A percentile compares a stretch with the other conserved stretches of the same genome.
These are phyloP conservation scores for Istiophorus platypterus DNA, from an alignment of 2,113 vertebrate genomes.

Conservation along the genomic window DNA sequence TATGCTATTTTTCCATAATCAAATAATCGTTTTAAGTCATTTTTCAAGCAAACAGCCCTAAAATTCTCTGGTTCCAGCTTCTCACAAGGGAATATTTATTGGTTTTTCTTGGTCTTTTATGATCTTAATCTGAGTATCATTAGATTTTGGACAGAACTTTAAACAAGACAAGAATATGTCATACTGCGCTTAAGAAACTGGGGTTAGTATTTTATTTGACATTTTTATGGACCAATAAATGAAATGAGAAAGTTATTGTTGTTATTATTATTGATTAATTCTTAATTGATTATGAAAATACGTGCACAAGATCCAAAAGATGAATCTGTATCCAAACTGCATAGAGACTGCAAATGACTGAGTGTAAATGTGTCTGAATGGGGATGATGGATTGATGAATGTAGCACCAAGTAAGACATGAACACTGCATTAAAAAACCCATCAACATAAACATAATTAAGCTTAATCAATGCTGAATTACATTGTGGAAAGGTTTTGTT, in stretches of 20 bases:
- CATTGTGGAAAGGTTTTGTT: not conserved
- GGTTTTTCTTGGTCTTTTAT: not conserved
- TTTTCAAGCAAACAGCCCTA: not conserved
- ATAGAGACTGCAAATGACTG: not conserved
- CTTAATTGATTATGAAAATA: not conserved
- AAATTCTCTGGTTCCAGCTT: not conserved
- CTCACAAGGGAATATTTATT: not conserved
- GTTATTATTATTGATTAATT: too few relatives aligned
- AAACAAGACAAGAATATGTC: not conserved
- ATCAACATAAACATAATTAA: not conserved
- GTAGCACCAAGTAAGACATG: not conserved
- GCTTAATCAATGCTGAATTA: not conserved
- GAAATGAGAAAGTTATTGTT: too few relatives aligned
- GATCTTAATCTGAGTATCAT: not conserved
- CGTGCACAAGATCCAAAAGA: not conserved
- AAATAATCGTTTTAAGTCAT: not conserved
- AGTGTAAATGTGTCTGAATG: not conserved
- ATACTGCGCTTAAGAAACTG: not conserved
- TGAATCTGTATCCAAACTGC: not conserved
- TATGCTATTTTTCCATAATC: not conserved
- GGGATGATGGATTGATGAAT: too few relatives aligned
- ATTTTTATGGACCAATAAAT: too few relatives aligned
- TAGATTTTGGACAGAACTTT: not conserved
- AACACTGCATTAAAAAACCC: not conserved
- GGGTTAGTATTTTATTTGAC: not conserved